Percentiles rank a stretch among this genome's conserved stretches.
Evolutionary conservation across 2,888 invertebrate genomes (phyloP).

Genomic region (Ectobius pallidus): DNA sequence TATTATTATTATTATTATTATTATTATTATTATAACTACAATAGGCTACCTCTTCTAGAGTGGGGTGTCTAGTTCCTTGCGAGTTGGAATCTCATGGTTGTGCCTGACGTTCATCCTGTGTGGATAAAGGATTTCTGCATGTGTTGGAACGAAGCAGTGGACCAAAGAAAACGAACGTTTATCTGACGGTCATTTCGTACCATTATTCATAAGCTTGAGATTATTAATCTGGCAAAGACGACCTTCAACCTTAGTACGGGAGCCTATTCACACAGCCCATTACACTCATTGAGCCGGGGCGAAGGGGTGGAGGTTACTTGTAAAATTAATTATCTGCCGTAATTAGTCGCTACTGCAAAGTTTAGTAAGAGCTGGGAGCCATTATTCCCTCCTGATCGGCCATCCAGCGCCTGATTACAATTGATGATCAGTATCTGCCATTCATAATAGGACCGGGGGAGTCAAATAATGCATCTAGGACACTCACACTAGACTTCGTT

Average conservation of each 20-base stretch:
- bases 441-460: constrained; percentile 32
- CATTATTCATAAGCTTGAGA: constrained; percentile 22
- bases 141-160: too few relatives aligned
- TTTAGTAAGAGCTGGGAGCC: constrained; percentile 32
- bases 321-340: constrained; percentile 43
- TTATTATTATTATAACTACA: too few relatives aligned
- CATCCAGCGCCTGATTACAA: constrained; percentile 39
- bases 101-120: too few relatives aligned
- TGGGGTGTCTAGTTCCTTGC: too few relatives aligned
- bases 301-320: constrained; percentile 40
- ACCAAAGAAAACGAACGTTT: too few relatives aligned
- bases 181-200: background rate
- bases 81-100: too few relatives aligned
- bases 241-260: constrained; percentile 4
- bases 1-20: too few relatives aligned
- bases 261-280: constrained; percentile 40
- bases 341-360: constrained; percentile 41
- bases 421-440: constrained; percentile 40
- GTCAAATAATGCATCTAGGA: too few relatives aligned
- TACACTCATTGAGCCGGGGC: constrained; percentile 40
- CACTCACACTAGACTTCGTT: too few relatives aligned
- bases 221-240: constrained; percentile 31
- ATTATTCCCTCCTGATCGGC: constrained; percentile 38
- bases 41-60: too few relatives aligned
- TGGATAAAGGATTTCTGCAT: too few relatives aligned